Evolutionary conservation across 2,888 invertebrate genomes (phyloP), one percentile per base, ranked within the genome.

Genomic region (Aspidiotus destructor): DNA sequence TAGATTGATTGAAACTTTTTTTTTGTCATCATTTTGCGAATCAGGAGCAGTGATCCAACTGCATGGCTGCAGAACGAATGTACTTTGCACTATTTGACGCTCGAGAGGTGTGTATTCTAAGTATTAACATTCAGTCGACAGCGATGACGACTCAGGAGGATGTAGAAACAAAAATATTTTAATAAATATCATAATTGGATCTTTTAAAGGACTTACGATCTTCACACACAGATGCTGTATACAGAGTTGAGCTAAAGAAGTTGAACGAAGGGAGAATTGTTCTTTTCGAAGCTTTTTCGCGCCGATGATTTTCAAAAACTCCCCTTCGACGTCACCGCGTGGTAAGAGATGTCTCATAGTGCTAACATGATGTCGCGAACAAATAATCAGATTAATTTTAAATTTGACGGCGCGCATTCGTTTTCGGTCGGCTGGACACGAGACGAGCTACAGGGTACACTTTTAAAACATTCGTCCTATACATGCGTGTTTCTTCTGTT

Each of bases 361-460:
- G 67, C 67, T 67, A 67, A 67, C 67, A 63, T 48, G 28, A 54
- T 64, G 67, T 67, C 67, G 67, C 67, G 58, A 67, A 67, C 67
- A 67, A 67, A 67, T 67, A 67, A 67, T 67, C 67, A 67, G 67
- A 67, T 67, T 67, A 67, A 67, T 67, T 67, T 67, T 67, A 67
- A 67, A 67, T 67, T 67, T 67, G 67, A 67, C 67, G 67, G 58
- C 67, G 67, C 67, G 67, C 60, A 67, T 67, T 67, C 67, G 67
- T 67, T 67, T 67, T 67, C 67, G 60, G 60, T 67, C 52, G 67
- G 60, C 57, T 67, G 67, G 67, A 67, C 67, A 41, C 67, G 63
- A 53, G 53, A 54, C 52, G 63, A 54, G 41, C 41, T 54, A 63
- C 63, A 54, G n/a, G 10, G n/a, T 48, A 48, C 54, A 63, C 63